Conservation (phyloP, 2,888 invertebrate species). For the Heliconius aoede region DNA sequence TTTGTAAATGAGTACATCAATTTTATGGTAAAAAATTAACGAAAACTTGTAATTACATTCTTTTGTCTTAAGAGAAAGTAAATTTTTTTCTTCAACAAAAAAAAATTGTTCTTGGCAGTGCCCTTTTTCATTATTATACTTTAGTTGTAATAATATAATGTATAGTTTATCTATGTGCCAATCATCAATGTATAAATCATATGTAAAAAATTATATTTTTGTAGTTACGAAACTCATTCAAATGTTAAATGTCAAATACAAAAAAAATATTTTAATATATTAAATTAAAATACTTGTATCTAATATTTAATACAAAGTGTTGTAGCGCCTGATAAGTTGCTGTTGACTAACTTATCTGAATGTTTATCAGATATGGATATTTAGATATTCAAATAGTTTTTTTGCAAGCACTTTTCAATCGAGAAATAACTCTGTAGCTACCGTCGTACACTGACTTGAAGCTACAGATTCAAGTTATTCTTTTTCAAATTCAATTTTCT, state of each 20-base stretch:
- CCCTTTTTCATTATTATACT: background rate
- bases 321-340: conserved; percentile 3
- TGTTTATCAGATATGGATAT: background rate
- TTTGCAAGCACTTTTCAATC: too few relatives aligned
- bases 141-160: background rate
- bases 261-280: conserved; percentile 16
- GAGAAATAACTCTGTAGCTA: too few relatives aligned
- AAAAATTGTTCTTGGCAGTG: conserved; percentile 1
- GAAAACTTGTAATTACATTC: background rate
- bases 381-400: too few relatives aligned
- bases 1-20: too few relatives aligned
- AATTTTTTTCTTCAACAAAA: background rate
- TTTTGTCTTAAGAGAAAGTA: background rate
- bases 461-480: too few relatives aligned
- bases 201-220: conserved; percentile 16
- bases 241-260: too few relatives aligned
- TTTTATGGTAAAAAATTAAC: too few relatives aligned
- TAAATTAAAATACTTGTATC: background rate
- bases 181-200: conserved; percentile 7
- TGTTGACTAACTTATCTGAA: conserved; percentile 5
- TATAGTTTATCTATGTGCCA: conserved; percentile 14
- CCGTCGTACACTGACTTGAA: too few relatives aligned
- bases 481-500: too few relatives aligned
- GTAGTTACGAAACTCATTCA: conserved; percentile 14
- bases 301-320: background rate